Conservation (phyloP, 2,888 invertebrate species). For the Eueremaeus valkanovi region DNA sequence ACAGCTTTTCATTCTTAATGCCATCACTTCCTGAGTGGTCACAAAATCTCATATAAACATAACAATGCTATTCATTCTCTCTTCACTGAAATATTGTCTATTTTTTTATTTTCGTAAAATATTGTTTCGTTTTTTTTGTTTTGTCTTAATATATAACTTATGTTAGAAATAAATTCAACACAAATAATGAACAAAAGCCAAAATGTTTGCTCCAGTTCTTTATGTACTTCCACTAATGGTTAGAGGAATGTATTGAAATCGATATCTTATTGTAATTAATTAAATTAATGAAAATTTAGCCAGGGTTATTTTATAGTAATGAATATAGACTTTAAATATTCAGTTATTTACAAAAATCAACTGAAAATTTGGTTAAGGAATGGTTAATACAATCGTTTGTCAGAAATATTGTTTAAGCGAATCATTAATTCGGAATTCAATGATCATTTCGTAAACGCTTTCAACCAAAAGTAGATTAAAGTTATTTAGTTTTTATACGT, state of each 20-base stretch:
- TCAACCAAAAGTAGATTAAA: slow-evolving; percentile 11
- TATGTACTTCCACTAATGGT: not conserved
- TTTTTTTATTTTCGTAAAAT: slow-evolving; percentile 8
- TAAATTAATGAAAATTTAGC: too few relatives aligned
- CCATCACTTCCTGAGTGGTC: slow-evolving; percentile 13
- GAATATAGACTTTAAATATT: too few relatives aligned
- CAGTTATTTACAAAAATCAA: not conserved
- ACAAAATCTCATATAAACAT: not conserved
- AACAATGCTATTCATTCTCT: not conserved
- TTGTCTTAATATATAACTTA: not conserved
- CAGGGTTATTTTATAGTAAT: too few relatives aligned
- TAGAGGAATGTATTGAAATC: not conserved
- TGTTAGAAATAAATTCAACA: not conserved
- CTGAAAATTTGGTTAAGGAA: not conserved
- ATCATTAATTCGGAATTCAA: slow-evolving; percentile 26
- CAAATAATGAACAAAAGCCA: not conserved
- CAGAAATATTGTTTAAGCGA: slow-evolving; percentile 10
- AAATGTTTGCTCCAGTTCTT: not conserved
- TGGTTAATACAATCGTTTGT: not conserved
- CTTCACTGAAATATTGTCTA: not conserved
- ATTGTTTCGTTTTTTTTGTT: not conserved
- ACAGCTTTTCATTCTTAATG: slow-evolving; percentile 9
- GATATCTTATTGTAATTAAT: not conserved
- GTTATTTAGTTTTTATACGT: not conserved
- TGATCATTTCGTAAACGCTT: slow-evolving; percentile 5